phyloP scores from a whole-genome alignment of 2,113 vertebrate species.

The Chloebia gouldiae region DNA sequence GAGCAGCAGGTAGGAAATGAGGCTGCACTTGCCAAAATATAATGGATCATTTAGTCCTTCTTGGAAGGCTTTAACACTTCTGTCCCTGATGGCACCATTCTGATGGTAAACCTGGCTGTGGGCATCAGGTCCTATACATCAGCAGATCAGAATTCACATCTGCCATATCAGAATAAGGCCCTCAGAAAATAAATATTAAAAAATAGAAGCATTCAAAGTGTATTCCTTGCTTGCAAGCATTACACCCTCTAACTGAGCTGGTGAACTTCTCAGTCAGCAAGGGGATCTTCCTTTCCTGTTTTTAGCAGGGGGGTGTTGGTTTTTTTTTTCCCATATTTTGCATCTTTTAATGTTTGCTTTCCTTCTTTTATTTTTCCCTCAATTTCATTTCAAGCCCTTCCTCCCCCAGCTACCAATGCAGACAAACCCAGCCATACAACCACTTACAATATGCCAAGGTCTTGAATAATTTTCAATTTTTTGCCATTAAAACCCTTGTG shows the following conservation, averaged over 20 bases:
- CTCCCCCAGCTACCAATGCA: not conserved
- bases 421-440: not conserved
- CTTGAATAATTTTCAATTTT: not conserved
- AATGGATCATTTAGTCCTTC: conserved; percentile 41
- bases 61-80: not conserved
- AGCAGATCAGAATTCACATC: not conserved
- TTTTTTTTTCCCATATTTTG: not conserved
- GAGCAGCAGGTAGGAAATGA: conserved; percentile 60
- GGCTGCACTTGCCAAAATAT: conserved; percentile 19
- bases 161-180: not conserved
- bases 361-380: not conserved
- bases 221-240: not conserved
- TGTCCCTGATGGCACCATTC: not conserved
- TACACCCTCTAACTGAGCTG: not conserved
- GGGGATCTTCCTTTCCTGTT: not conserved
- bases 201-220: not conserved
- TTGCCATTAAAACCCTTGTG: not conserved
- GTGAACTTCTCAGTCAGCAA: not conserved
- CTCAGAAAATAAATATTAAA: not conserved
- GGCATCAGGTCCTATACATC: not conserved
- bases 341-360: not conserved
- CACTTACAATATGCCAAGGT: not conserved
- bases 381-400: not conserved
- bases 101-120: not conserved
- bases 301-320: rapidly evolving